A percentile compares a stretch with the other conserved stretches of the same genome.
Evolutionary conservation across 2,113 vertebrate genomes (phyloP).

Genomic region (Saiga tatarica): DNA sequence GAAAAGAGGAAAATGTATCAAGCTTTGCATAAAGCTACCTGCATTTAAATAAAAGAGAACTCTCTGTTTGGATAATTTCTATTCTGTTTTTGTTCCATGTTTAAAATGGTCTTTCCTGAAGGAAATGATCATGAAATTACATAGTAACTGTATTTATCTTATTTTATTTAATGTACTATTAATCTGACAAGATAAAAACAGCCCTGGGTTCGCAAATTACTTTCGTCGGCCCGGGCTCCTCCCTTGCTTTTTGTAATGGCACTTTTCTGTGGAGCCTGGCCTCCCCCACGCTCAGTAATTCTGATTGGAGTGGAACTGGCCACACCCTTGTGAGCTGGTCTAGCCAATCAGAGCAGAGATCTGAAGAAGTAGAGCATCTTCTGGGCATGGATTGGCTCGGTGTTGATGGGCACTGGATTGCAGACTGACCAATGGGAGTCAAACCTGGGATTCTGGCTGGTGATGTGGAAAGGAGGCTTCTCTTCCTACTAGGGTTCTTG

Average conservation of each 20-base stretch:
- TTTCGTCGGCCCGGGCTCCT: not conserved
- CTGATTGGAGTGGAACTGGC: not conserved
- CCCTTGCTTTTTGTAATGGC: not conserved
- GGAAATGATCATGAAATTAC: not conserved
- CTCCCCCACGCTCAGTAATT: not conserved
- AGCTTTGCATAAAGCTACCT: not conserved
- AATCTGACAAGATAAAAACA: conserved; percentile 20
- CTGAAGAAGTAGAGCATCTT: not conserved
- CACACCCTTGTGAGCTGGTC: not conserved
- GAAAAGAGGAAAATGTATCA: not conserved
- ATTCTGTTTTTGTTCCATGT: not conserved
- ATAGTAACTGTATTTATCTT: not conserved
- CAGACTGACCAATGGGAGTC: not conserved
- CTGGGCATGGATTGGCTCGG: not conserved
- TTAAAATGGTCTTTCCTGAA: not conserved
- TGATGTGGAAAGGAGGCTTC: too few species aligned
- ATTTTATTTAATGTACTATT: not conserved
- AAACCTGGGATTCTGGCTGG: not conserved
- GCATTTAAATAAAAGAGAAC: not conserved
- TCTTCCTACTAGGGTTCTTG: not conserved
- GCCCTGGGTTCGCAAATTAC: not conserved
- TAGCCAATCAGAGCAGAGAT: not conserved
- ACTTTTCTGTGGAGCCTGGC: not conserved
- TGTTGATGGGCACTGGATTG: not conserved
- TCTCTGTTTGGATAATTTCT: not conserved